Base-by-base conservation (phyloP, 1,140 invertebrate genomes). In the Chionoecetes opilio region DNA sequence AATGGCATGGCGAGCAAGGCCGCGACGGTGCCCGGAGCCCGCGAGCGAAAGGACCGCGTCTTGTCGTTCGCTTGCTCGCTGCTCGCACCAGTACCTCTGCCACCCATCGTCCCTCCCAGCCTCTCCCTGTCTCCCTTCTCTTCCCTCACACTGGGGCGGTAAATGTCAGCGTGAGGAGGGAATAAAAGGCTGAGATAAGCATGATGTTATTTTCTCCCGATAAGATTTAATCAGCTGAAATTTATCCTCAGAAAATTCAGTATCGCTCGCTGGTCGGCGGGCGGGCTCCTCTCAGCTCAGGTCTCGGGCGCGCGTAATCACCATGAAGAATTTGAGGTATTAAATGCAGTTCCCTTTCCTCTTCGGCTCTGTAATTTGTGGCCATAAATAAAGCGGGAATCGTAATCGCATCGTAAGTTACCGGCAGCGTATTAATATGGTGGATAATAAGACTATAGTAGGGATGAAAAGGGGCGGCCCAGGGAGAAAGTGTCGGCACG, bases 1-100 rank as follows among this genome's bases (percentile, higher is more conserved):
- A 92, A 92, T 92, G 91, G 63, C 91, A n/a, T 82, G 53, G 41
- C 91, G 37, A 35, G 35, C 91, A 92, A 37, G 53, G 53, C 91
- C 53, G 75, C 37, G 32, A 63, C 82, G 53, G n/a, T n/a, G 29
- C 53, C 89, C 38, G 31, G n/a, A 38, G 29, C 53, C 89, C 38
- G 31, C 91, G 53, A 92, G 32, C 63, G 53, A 82, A 92, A 92
- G 34, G 35, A 63, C 38, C 75, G 89, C n/a, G 53, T 63, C 38
- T 91, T 34, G 75, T 82, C 75, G 53, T 35, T 89, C 37, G 63
- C 63, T 11, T 26, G 11, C 63, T n/a, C 63, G 21, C 63, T 26
- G 21, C 63, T 17, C 11, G 8, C 46, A 53, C 9, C 46, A 53
- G 0, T 17, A 53, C 46, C 46, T 14, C 46, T 26, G 21, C 63